A percentile compares a stretch with the other conserved stretches of the same genome.
These are phyloP conservation scores for Tauraco erythrolophus DNA, from an alignment of 2,113 vertebrate species.

Conservation along the genomic window DNA sequence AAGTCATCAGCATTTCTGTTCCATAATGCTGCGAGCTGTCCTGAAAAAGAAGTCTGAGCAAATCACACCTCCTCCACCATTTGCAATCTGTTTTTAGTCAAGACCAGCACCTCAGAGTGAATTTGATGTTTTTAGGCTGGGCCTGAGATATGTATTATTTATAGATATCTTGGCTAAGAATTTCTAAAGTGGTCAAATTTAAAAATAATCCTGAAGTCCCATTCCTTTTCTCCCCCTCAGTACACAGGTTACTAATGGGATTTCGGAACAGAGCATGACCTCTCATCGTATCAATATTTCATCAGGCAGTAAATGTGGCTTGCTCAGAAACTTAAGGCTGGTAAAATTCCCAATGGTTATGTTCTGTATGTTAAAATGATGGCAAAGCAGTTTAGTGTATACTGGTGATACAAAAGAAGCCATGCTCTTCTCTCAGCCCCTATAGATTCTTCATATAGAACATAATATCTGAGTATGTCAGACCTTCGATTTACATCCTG, in stretches of 20 bases:
- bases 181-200: not conserved
- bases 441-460: not conserved
- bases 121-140: not conserved
- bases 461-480: not conserved
- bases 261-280: constrained; percentile 60
- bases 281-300: constrained; percentile 69
- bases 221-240: not conserved
- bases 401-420: not conserved
- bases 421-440: not conserved
- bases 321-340: constrained; percentile 26
- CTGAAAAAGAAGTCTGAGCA: not conserved
- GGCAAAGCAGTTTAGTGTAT: constrained; percentile 6
- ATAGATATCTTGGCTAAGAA: not conserved
- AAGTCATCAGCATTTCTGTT: not conserved
- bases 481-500: not conserved
- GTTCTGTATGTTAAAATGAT: constrained; percentile 17
- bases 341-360: constrained; percentile 34
- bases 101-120: not conserved
- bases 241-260: constrained; percentile 43
- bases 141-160: not conserved
- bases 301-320: constrained; percentile 40
- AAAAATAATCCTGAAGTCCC: constrained; percentile 20
- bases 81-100: not conserved
- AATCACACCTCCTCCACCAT: not conserved
- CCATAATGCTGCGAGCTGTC: not conserved